Evolutionary conservation across 2,797 vertebrate genomes (phyloP).

Genomic region (Serranus cabrilla): DNA sequence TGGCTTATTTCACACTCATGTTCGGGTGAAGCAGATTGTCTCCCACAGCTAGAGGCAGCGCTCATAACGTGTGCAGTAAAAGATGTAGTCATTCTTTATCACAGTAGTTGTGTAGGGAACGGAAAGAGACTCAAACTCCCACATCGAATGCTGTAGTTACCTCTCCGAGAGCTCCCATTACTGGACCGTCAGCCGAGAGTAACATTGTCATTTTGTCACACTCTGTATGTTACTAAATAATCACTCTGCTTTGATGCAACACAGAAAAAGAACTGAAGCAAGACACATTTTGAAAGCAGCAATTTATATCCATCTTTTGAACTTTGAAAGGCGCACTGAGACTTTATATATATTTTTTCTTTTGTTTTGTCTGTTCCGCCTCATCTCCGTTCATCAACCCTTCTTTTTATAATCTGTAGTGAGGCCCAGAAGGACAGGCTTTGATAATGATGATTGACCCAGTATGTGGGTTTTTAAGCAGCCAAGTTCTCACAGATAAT

Average conservation of each 20-base stretch:
- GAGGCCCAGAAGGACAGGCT: constrained; percentile 48
- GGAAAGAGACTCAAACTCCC: constrained; percentile 13
- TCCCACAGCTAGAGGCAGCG: constrained; percentile 35
- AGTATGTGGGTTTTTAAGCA: constrained; percentile 55
- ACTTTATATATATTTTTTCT: constrained; percentile 18
- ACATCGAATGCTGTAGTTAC: constrained; percentile 18
- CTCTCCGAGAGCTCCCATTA: constrained; percentile 37
- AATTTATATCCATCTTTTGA: constrained; percentile 58
- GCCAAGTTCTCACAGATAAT: constrained; percentile 56
- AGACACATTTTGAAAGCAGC: constrained; percentile 55
- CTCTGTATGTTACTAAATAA: constrained; percentile 43
- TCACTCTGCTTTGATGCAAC: constrained; percentile 50
- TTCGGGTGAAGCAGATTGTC: constrained; percentile 29
- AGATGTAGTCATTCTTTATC: constrained; percentile 28
- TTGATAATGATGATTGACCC: constrained; percentile 66
- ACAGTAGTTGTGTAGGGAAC: constrained; percentile 26
- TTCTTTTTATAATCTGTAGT: constrained; percentile 50
- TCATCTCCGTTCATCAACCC: constrained; percentile 37
- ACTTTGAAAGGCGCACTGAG: constrained; percentile 41
- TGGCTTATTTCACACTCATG: constrained; percentile 50
- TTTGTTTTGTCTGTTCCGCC: constrained; percentile 41
- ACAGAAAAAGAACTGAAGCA: constrained; percentile 29
- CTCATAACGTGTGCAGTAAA: constrained; percentile 29
- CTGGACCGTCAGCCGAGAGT: constrained; percentile 39
- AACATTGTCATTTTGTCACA: constrained; percentile 50